Evolutionary conservation across 64 coral and sea anemone genomes (phyloP).

Genomic region (Trachythela sp.): DNA sequence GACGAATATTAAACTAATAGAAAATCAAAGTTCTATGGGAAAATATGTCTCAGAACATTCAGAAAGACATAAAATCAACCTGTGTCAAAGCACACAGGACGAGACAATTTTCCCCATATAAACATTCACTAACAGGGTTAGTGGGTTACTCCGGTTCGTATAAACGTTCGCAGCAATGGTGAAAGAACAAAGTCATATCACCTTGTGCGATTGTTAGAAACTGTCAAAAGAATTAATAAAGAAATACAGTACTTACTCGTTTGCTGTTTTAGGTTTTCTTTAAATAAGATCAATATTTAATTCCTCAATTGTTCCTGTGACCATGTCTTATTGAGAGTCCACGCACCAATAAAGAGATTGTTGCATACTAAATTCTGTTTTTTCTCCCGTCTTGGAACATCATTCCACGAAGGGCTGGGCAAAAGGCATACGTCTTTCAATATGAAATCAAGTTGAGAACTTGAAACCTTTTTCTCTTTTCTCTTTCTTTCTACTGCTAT

Average conservation of each 20-base stretch:
- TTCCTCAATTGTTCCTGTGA: slow-evolving; percentile 19
- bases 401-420: slow-evolving; percentile 17
- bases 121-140: too few species aligned
- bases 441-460: not conserved
- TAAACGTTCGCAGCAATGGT: too few species aligned
- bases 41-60: too few species aligned
- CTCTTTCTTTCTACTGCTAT: not conserved
- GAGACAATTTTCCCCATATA: too few species aligned
- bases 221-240: not conserved
- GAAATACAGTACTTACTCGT: slow-evolving; percentile 6
- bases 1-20: too few species aligned
- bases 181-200: too few species aligned
- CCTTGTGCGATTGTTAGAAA: too few species aligned
- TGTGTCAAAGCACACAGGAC: too few species aligned
- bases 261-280: slow-evolving; percentile 16
- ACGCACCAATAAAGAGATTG: slow-evolving; percentile 44
- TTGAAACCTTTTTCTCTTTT: not conserved
- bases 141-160: too few species aligned
- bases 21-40: too few species aligned
- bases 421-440: not conserved
- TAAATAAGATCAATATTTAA: slow-evolving; percentile 36
- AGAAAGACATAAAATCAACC: too few species aligned
- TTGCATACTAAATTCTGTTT: slow-evolving; percentile 32
- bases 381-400: slow-evolving; percentile 33
- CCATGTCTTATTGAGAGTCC: slow-evolving; percentile 39